Conservation (phyloP, 2,113 vertebrate genomes). For the Phoenicopterus ruber region DNA sequence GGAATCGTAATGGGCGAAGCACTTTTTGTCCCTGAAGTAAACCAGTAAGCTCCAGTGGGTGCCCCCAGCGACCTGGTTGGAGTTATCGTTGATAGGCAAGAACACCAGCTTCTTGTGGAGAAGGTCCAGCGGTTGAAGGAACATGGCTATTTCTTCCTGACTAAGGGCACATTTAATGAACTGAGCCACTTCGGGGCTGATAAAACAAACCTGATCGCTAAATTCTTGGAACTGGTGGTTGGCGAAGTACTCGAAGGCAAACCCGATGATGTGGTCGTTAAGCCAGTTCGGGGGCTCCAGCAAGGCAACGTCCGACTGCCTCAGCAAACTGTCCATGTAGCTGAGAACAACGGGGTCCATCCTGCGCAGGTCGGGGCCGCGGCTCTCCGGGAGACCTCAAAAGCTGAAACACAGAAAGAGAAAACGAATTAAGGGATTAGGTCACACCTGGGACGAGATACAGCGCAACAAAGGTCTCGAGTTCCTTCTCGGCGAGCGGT, state of each 20-base stretch:
- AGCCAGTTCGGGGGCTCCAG: slow-evolving; percentile 94
- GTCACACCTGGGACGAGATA: background rate
- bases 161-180: slow-evolving; percentile 92
- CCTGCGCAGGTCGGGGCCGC: background rate
- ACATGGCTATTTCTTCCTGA: slow-evolving; percentile 84
- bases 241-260: slow-evolving; percentile 93
- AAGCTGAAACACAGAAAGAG: slow-evolving; percentile 35
- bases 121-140: slow-evolving; percentile 89
- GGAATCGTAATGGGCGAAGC: slow-evolving; percentile 93
- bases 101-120: slow-evolving; percentile 81
- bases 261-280: slow-evolving; percentile 94
- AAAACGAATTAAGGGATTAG: background rate
- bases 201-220: slow-evolving; percentile 77
- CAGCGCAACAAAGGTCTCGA: fast-evolving
- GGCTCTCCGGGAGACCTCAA: background rate
- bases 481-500: background rate
- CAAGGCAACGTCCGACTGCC: slow-evolving; percentile 86
- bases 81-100: slow-evolving; percentile 94
- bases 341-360: slow-evolving; percentile 96
- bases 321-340: slow-evolving; percentile 92
- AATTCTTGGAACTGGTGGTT: slow-evolving; percentile 80
- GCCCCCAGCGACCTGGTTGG: slow-evolving; percentile 87
- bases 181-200: slow-evolving; percentile 94
- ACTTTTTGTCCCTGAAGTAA: slow-evolving; percentile 80
- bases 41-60: slow-evolving; percentile 96